A percentile compares a stretch with the other conserved stretches of the same genome.
These are phyloP conservation scores for Metellina segmentata DNA, from an alignment of 2,888 invertebrate genomes.

Conservation along the genomic window DNA sequence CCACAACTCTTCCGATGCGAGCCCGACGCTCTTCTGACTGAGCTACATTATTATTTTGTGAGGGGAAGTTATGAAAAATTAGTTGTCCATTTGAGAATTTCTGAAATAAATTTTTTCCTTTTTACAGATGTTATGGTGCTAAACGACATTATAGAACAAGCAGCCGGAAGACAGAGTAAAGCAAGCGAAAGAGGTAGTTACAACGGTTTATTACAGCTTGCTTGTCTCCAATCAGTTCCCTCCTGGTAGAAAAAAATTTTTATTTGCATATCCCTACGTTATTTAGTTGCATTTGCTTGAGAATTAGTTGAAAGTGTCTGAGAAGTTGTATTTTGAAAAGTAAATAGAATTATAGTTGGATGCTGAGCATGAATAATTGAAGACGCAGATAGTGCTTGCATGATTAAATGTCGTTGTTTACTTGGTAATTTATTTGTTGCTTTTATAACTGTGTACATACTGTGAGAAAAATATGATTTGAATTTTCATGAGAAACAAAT, in stretches of 20 bases:
- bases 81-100: too few species aligned
- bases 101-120: conserved; percentile 72
- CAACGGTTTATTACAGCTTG: conserved; percentile 61
- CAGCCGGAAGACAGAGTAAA: conserved; percentile 88
- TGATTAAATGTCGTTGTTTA: conserved; percentile 12
- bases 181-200: conserved; percentile 85
- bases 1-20: too few species aligned
- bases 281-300: conserved; percentile 66
- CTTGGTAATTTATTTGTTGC: not conserved
- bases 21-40: too few species aligned
- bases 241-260: conserved; percentile 50
- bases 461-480: too few species aligned
- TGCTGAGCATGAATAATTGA: conserved; percentile 53
- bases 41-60: too few species aligned
- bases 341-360: conserved; percentile 9
- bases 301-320: not conserved
- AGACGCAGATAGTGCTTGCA: conserved; percentile 64
- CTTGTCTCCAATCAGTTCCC: conserved; percentile 35
- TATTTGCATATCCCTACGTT: conserved; percentile 32
- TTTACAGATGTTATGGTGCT: conserved; percentile 96
- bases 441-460: too few species aligned
- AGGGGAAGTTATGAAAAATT: too few species aligned
- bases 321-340: conserved; percentile 25
- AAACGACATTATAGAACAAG: conserved; percentile 98
- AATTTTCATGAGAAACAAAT: too few species aligned